Percentiles rank a stretch among this genome's conserved stretches.
Conservation (phyloP, 2,797 vertebrate species). For the Cryptoprocta ferox region DNA sequence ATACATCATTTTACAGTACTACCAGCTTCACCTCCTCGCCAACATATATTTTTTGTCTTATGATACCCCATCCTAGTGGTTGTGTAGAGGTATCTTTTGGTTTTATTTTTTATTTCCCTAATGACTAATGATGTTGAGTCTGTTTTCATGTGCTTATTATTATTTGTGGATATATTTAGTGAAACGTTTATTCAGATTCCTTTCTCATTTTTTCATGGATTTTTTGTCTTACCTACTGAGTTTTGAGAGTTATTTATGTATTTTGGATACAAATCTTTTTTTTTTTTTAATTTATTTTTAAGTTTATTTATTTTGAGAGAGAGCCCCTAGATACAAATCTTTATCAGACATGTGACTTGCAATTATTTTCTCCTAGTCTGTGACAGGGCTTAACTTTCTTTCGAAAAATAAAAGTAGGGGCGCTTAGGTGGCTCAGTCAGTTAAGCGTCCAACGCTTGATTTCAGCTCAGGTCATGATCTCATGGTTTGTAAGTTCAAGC, state of each 20-base stretch:
- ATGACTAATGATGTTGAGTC: neutral
- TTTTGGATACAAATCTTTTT: neutral
- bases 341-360: slow-evolving; percentile 25
- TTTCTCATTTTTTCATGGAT: neutral
- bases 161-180: slow-evolving; percentile 1
- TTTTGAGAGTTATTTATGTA: neutral
- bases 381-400: slow-evolving; percentile 38
- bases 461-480: no score
- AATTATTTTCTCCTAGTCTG: neutral
- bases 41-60: neutral
- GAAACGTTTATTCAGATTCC: neutral
- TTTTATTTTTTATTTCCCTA: neutral
- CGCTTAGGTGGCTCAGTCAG: no score
- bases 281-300: neutral
- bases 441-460: no score
- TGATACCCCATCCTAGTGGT: neutral
- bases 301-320: neutral
- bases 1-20: neutral
- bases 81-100: neutral
- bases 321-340: neutral
- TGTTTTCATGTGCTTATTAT: slow-evolving; percentile 16
- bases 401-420: neutral
- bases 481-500: no score
- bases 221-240: neutral
- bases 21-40: neutral